phyloP scores from a whole-genome alignment of 2,888 invertebrate species.

The Xestia sexstrigata region DNA sequence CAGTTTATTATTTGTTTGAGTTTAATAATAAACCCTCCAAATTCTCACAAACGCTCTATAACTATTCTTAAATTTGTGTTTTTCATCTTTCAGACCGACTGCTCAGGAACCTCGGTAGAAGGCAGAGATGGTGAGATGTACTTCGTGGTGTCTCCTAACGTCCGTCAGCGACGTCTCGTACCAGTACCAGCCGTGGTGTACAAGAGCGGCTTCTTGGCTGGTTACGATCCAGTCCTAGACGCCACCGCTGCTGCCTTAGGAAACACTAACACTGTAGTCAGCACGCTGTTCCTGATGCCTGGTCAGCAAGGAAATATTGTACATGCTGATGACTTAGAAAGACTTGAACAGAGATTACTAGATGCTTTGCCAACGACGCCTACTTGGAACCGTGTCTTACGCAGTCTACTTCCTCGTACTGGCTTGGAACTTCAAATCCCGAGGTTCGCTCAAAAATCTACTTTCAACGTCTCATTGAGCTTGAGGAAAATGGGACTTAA shows the following conservation, averaged over 20 bases:
- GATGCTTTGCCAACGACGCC: conserved; percentile 92
- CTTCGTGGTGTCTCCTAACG: conserved; percentile 95
- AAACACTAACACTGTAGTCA: conserved; percentile 92
- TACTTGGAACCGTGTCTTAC: conserved; percentile 94
- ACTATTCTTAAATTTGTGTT: conserved; percentile 17
- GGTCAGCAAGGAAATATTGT: conserved; percentile 96
- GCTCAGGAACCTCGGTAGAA: conserved; percentile 93
- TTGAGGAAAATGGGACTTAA: conserved; percentile 95
- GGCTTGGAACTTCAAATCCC: conserved; percentile 96
- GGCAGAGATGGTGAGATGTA: conserved; percentile 96
- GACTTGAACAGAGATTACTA: conserved; percentile 93
- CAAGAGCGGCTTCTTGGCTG: conserved; percentile 94
- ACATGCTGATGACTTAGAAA: conserved; percentile 94
- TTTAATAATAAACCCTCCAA: neutral
- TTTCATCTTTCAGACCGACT: conserved; percentile 93
- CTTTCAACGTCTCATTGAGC: conserved; percentile 95
- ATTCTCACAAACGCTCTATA: neutral
- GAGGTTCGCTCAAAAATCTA: conserved; percentile 95
- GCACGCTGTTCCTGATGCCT: conserved; percentile 95
- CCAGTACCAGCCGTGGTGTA: conserved; percentile 96
- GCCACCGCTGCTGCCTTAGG: conserved; percentile 96
- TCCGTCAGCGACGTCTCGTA: conserved; percentile 94
- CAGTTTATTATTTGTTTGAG: neutral
- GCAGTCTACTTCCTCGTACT: conserved; percentile 93
- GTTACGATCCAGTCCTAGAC: conserved; percentile 96